phyloP scores from a whole-genome alignment of 2,888 invertebrate genomes.

The Teleiodes luculella region DNA sequence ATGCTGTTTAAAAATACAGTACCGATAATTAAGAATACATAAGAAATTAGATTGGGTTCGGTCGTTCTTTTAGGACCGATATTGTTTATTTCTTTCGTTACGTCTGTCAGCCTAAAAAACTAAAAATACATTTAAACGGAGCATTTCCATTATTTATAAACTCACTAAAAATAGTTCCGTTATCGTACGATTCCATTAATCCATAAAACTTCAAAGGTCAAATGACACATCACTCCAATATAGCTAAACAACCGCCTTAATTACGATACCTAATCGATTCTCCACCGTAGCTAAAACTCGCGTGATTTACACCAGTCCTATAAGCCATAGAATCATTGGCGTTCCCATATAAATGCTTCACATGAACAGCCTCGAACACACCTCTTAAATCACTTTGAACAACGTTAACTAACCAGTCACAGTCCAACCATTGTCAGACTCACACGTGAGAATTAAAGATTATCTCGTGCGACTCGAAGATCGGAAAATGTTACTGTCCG shows the following conservation, averaged over 20 bases:
- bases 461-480: constrained; percentile 38
- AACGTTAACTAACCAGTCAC: constrained; percentile 57
- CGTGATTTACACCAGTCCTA: neutral
- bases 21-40: too few relatives aligned
- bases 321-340: constrained; percentile 5
- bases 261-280: neutral
- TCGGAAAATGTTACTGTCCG: constrained; percentile 48
- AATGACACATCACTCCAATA: neutral
- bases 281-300: constrained; percentile 2
- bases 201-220: neutral
- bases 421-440: constrained; percentile 48
- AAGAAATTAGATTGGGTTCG: too few relatives aligned
- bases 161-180: too few relatives aligned
- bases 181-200: too few relatives aligned
- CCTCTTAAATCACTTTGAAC: constrained; percentile 21
- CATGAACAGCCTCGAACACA: constrained; percentile 11
- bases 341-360: constrained; percentile 19
- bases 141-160: too few relatives aligned
- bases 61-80: too few relatives aligned
- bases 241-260: neutral
- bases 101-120: too few relatives aligned
- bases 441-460: constrained; percentile 49
- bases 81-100: too few relatives aligned
- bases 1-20: too few relatives aligned
- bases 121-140: too few relatives aligned